These are phyloP conservation scores for Caracal caracal DNA, from an alignment of 2,113 vertebrate species.

Conservation along the genomic window DNA sequence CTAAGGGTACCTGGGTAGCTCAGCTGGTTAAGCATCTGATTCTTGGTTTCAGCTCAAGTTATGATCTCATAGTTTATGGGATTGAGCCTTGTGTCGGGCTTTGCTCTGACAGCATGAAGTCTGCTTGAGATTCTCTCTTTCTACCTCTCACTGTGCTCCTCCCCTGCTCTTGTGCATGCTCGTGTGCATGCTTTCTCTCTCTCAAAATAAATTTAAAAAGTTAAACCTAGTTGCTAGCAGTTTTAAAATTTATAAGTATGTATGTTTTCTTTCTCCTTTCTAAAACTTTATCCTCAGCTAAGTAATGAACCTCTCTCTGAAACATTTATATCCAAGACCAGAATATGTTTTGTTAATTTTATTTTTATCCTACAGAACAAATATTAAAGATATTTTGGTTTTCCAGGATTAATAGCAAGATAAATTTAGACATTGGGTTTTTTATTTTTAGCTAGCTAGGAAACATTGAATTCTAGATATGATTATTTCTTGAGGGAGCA, in stretches of 20 bases:
- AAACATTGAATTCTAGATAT: neutral
- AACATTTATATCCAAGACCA: neutral
- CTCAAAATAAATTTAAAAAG: too few species aligned
- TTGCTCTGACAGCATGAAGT: too few species aligned
- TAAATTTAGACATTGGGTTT: neutral
- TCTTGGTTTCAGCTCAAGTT: too few species aligned
- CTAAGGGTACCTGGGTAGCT: neutral
- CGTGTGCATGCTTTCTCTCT: too few species aligned
- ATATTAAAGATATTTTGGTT: neutral
- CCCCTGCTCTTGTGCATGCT: too few species aligned
- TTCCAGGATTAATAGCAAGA: neutral
- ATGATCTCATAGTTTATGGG: too few species aligned
- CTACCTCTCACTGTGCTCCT: too few species aligned
- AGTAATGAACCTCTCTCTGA: neutral
- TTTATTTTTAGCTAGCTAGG: neutral
- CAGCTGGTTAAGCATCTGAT: too few species aligned
- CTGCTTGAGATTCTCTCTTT: too few species aligned
- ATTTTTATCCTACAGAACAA: neutral
- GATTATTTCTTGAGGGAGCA: neutral
- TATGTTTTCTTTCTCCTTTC: neutral
- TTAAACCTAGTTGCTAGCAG: neutral
- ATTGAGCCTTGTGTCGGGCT: too few species aligned
- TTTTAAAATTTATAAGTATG: neutral
- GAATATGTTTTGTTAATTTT: neutral
- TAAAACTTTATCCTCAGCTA: neutral